phyloP scores from a whole-genome alignment of 2,888 invertebrate species.

The Nasonia oneida region DNA sequence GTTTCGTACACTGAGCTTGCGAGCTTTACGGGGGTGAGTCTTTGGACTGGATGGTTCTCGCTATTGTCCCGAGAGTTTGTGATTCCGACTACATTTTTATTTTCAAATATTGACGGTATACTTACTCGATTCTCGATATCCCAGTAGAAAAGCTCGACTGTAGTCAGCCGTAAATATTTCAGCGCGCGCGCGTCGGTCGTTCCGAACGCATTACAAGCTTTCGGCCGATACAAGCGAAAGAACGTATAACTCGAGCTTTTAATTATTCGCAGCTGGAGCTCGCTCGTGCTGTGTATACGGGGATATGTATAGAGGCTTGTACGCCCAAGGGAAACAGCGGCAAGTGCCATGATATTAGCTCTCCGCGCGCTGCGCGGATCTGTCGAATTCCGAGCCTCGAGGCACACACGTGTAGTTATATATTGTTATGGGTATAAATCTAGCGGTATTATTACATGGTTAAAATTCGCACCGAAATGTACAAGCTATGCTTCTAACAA shows the following conservation, averaged over 20 bases:
- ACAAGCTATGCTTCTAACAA: no score
- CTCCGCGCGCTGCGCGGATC: not conserved
- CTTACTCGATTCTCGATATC: no score
- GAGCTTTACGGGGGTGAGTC: no score
- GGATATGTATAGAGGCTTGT: not conserved
- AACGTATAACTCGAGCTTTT: not conserved
- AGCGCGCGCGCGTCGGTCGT: not conserved
- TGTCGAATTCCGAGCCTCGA: not conserved
- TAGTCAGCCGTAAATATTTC: not conserved
- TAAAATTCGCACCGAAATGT: no score
- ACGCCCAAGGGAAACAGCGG: not conserved
- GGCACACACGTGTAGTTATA: not conserved
- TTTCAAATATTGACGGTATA: not conserved
- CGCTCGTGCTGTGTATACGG: not conserved
- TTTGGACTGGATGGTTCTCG: no score
- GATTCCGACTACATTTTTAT: not conserved
- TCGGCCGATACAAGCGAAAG: not conserved
- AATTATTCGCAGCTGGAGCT: not conserved
- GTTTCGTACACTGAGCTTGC: not conserved
- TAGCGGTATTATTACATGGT: no score
- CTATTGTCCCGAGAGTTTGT: no score
- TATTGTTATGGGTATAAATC: no score
- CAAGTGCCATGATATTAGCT: slow-evolving; percentile 4
- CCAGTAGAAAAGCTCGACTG: not conserved
- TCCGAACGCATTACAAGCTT: not conserved